Conservation (phyloP, 1,140 invertebrate genomes). For the Aleiodes sp. region DNA sequence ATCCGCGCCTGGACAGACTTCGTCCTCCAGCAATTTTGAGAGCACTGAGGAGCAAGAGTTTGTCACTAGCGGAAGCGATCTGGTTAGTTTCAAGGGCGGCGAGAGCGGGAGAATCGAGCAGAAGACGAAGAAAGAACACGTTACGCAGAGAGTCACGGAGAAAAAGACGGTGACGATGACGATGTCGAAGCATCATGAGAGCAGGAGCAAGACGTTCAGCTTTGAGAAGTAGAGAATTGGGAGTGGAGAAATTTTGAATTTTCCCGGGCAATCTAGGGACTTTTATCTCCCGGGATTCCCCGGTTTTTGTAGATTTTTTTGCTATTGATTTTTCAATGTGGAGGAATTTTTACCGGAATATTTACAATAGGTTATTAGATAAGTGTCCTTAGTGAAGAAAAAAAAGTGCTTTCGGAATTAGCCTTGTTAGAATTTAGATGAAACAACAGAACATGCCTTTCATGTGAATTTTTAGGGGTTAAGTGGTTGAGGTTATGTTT, state of each 20-base stretch:
- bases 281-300: background rate
- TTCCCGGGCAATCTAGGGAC: too few relatives aligned
- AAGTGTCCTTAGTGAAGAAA: constrained; percentile 59
- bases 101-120: constrained; percentile 62
- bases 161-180: constrained; percentile 67
- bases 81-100: constrained; percentile 56
- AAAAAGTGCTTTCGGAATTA: constrained; percentile 51
- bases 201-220: constrained; percentile 64
- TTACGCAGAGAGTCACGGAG: constrained; percentile 66
- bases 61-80: constrained; percentile 49
- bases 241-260: background rate
- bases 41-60: constrained; percentile 59
- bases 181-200: constrained; percentile 64
- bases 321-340: background rate
- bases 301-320: background rate
- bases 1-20: constrained; percentile 54
- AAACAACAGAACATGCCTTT: constrained; percentile 47
- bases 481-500: too few relatives aligned
- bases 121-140: constrained; percentile 65
- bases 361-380: constrained; percentile 39
- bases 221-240: constrained; percentile 49
- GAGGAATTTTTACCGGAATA: background rate
- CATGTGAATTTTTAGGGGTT: background rate
- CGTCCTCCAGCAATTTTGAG: constrained; percentile 58
- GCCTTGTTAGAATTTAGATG: constrained; percentile 40